phyloP scores from a whole-genome alignment of 2,888 invertebrate genomes.

The Patella ulyssiponensis region DNA sequence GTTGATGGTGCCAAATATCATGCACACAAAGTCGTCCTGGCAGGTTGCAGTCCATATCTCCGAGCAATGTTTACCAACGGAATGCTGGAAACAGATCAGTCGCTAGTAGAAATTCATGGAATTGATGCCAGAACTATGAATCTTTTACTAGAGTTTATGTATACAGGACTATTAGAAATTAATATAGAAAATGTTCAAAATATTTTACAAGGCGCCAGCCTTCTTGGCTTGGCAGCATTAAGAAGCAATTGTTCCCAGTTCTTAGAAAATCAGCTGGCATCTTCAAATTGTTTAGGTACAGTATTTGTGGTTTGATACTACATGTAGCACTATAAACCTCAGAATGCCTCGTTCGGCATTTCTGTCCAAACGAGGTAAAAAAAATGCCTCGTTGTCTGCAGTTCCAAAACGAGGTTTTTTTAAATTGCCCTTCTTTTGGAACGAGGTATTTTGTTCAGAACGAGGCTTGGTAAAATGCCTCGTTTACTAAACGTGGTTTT shows the following conservation, averaged over 20 bases:
- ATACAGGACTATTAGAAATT: constrained; percentile 65
- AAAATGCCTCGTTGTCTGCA: no score
- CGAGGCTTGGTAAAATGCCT: no score
- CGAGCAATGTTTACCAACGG: constrained; percentile 71
- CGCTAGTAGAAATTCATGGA: constrained; percentile 63
- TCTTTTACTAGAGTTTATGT: constrained; percentile 67
- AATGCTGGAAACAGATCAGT: constrained; percentile 65
- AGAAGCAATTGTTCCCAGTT: constrained; percentile 66
- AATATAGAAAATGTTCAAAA: constrained; percentile 67
- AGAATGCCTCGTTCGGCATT: no score
- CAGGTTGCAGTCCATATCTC: constrained; percentile 68
- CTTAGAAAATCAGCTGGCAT: constrained; percentile 65
- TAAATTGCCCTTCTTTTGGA: no score
- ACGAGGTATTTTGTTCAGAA: no score
- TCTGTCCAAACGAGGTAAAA: no score
- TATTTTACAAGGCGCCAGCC: constrained; percentile 67
- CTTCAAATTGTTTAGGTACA: constrained; percentile 68
- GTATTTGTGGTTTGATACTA: neutral
- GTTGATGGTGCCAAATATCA: constrained; percentile 62
- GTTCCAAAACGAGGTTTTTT: no score
- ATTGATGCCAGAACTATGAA: constrained; percentile 65
- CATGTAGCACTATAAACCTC: no score
- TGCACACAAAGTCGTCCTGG: constrained; percentile 67
- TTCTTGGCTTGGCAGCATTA: constrained; percentile 62
- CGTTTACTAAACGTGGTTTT: no score